Conservation (phyloP, 2,113 vertebrate genomes). For the Pogonocichla stellata region DNA sequence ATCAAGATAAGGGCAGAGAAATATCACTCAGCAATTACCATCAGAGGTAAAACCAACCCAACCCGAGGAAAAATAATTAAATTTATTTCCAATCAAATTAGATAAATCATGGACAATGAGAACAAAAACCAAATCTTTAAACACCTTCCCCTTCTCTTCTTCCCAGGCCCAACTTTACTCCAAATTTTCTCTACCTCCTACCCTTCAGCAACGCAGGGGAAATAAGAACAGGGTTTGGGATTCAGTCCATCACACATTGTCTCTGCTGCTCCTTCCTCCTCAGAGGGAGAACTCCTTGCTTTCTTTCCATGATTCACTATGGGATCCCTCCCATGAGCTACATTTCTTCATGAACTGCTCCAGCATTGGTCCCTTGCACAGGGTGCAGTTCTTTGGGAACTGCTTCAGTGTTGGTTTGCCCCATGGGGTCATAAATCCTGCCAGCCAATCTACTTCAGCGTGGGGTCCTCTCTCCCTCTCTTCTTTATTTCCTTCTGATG, state of each 20-base stretch:
- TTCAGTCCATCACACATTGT: background rate
- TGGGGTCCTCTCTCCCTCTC: background rate
- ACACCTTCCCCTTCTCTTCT: background rate
- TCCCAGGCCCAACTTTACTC: background rate
- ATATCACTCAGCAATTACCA: background rate
- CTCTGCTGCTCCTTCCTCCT: background rate
- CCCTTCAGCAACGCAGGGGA: background rate
- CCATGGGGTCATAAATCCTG: background rate
- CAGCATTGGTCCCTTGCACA: accelerated
- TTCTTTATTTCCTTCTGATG: background rate
- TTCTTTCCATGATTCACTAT: background rate
- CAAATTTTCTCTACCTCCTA: background rate
- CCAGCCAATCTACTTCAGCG: background rate
- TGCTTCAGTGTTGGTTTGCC: background rate
- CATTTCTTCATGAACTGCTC: background rate
- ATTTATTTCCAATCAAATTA: background rate
- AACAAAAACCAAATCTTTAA: background rate
- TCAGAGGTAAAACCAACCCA: background rate
- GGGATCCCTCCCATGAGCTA: accelerated
- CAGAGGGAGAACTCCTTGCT: background rate
- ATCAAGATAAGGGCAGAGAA: background rate
- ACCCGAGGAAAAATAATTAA: background rate
- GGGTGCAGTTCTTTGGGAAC: background rate
- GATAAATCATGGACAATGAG: background rate
- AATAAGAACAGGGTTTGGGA: background rate